A percentile compares a stretch with the other conserved stretches of the same genome.
phyloP scores from a whole-genome alignment of 2,888 invertebrate genomes.

The Gisinianus flammeolus region DNA sequence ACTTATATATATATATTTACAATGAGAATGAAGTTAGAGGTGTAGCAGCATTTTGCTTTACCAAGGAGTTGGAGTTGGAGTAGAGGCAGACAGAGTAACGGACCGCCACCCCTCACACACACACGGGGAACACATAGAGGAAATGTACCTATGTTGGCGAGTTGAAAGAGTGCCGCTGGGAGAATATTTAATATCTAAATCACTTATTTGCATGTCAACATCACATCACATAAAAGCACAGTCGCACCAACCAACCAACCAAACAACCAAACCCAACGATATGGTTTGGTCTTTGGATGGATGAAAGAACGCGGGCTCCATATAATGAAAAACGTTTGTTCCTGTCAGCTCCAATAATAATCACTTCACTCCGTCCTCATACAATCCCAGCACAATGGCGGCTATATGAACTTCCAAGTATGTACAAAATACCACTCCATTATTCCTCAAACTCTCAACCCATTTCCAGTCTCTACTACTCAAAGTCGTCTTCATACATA shows the following conservation, averaged over 20 bases:
- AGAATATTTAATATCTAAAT: constrained; percentile 39
- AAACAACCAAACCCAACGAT: not conserved
- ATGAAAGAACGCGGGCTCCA: not conserved
- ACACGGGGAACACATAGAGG: not conserved
- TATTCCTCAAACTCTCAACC: not conserved
- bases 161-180: constrained; percentile 30
- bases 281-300: not conserved
- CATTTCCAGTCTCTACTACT: not conserved
- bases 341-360: constrained; percentile 18
- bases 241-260: not conserved
- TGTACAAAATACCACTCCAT: not conserved
- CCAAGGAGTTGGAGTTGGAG: not conserved
- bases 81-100: not conserved
- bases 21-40: no score
- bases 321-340: constrained; percentile 25
- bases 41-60: not conserved
- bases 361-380: not conserved
- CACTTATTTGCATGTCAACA: constrained; percentile 42
- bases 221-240: constrained; percentile 22
- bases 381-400: not conserved
- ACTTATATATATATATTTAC: no score
- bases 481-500: not conserved
- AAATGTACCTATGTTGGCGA: no score
- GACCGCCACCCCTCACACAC: not conserved
- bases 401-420: no score